phyloP scores from a whole-genome alignment of 2,888 invertebrate genomes.

The Parnassius mnemosyne region DNA sequence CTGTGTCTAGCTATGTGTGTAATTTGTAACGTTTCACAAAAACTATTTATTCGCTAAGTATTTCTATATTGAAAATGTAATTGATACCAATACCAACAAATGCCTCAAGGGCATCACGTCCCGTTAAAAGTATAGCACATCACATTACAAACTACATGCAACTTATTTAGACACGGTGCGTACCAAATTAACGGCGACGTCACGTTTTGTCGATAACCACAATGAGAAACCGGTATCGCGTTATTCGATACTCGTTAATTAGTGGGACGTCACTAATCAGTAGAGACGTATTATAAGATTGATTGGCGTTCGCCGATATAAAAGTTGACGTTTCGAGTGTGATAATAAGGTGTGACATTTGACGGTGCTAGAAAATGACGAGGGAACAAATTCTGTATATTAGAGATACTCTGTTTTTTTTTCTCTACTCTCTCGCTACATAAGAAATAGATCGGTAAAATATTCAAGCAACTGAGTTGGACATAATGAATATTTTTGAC shows the following conservation, averaged over 20 bases:
- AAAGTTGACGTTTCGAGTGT: conserved; percentile 50
- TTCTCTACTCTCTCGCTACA: conserved; percentile 1
- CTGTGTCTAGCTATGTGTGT: too few species aligned
- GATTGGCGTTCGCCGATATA: conserved; percentile 62
- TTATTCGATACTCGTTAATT: conserved; percentile 57
- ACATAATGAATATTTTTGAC: conserved; percentile 8
- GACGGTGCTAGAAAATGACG: conserved; percentile 30
- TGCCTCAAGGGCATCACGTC: background rate
- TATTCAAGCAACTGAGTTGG: background rate
- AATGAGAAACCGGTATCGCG: conserved; percentile 44
- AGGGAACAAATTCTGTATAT: conserved; percentile 13
- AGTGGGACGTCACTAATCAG: conserved; percentile 65
- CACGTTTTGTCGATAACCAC: conserved; percentile 67
- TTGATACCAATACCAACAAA: conserved; percentile 2
- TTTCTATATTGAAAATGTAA: background rate
- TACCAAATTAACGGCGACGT: conserved; percentile 53
- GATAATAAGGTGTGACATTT: conserved; percentile 58
- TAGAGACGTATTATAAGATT: conserved; percentile 63
- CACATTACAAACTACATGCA: conserved; percentile 23
- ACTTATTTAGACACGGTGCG: conserved; percentile 33
- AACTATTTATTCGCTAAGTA: too few species aligned
- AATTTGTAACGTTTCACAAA: too few species aligned
- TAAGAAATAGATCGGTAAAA: background rate
- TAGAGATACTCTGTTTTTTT: conserved; percentile 8
- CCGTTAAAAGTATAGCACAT: conserved; percentile 40